A percentile compares a stretch with the other conserved stretches of the same genome.
phyloP scores from a whole-genome alignment of 2,797 vertebrate genomes.

The Pelochelys cantorii region DNA sequence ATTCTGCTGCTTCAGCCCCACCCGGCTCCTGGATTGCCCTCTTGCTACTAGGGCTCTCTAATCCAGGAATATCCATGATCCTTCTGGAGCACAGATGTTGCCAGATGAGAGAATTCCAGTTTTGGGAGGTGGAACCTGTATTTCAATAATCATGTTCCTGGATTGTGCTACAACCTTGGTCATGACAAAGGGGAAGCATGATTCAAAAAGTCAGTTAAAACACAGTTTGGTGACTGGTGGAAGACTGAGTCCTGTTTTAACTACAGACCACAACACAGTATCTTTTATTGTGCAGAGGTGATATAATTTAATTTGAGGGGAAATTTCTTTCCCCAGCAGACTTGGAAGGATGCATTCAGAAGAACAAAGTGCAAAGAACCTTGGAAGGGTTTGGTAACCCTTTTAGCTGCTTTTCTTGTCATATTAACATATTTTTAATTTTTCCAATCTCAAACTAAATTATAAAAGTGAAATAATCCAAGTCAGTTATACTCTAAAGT shows the following conservation, averaged over 20 bases:
- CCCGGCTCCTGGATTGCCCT: too few relatives aligned
- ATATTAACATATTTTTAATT: not conserved
- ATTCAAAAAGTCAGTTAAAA: not conserved
- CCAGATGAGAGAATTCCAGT: too few relatives aligned
- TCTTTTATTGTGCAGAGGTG: not conserved
- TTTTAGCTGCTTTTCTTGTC: not conserved
- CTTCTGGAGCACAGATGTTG: too few relatives aligned
- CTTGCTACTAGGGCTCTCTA: too few relatives aligned
- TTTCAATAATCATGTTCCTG: not conserved
- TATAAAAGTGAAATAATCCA: not conserved
- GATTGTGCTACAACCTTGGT: not conserved
- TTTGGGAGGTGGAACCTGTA: too few relatives aligned
- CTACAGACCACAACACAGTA: not conserved
- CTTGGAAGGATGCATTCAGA: not conserved
- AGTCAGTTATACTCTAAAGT: not conserved
- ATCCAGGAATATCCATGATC: too few relatives aligned
- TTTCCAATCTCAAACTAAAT: not conserved
- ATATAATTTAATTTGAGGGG: not conserved
- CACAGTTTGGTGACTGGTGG: not conserved
- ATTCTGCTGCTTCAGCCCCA: too few relatives aligned
- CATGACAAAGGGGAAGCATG: rapidly evolving
- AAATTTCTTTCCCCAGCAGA: not conserved
- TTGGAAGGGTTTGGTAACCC: not conserved
- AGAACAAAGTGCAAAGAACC: not conserved
- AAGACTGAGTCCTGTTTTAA: not conserved